Conservation (phyloP, 2,888 invertebrate species). For the Elysia crispata region DNA sequence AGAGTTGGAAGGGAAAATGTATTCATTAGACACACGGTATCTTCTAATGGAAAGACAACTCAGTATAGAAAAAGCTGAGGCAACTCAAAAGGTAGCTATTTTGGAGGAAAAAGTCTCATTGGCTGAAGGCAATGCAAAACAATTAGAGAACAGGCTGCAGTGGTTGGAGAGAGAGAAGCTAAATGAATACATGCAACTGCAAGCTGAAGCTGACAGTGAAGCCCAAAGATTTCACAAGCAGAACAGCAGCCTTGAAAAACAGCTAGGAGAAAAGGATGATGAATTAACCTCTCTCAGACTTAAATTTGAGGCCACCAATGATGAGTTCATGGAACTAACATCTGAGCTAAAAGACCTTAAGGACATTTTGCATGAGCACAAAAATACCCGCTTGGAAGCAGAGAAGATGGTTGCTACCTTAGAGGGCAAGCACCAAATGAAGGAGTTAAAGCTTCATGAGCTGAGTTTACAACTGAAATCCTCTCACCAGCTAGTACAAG, state of each 20-base stretch:
- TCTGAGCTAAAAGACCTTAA: conserved; percentile 46
- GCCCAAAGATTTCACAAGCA: conserved; percentile 26
- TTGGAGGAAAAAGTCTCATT: no score
- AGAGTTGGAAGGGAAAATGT: conserved; percentile 32
- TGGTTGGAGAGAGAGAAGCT: conserved; percentile 14
- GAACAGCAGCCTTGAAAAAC: conserved; percentile 30
- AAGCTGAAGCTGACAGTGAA: conserved; percentile 28
- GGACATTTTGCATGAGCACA: conserved; percentile 47
- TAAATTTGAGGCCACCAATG: conserved; percentile 32
- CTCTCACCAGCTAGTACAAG: conserved; percentile 51
- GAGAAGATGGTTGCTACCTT: conserved; percentile 36
- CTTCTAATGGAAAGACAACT: conserved; percentile 11
- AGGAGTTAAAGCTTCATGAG: conserved; percentile 43
- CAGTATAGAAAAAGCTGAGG: conserved; percentile 1
- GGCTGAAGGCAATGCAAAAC: neutral
- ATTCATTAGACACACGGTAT: conserved; percentile 27
- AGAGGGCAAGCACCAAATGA: conserved; percentile 43
- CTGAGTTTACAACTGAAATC: conserved; percentile 49
- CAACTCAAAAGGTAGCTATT: no score
- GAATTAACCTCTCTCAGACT: conserved; percentile 27
- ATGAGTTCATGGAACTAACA: conserved; percentile 37
- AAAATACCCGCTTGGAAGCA: conserved; percentile 31
- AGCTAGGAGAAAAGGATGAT: conserved; percentile 36
- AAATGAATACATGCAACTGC: conserved; percentile 22
- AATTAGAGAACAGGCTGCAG: conserved; percentile 29